These are phyloP conservation scores for Pollenia amentaria DNA, from an alignment of 2,888 invertebrate species.

Conservation along the genomic window DNA sequence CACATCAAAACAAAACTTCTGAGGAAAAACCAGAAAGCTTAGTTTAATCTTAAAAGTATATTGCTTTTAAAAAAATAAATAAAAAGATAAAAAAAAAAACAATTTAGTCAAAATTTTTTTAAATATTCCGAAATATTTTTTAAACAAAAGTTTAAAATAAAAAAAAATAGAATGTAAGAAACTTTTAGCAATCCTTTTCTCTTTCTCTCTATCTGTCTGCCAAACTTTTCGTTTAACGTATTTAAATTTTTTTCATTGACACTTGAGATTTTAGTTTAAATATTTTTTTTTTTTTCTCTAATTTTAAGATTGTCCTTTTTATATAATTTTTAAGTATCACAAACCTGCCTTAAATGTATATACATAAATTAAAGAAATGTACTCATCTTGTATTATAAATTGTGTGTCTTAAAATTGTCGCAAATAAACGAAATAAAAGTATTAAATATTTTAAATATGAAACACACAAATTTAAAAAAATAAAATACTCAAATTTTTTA, in stretches of 20 bases:
- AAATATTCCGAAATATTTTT: constrained; percentile 3
- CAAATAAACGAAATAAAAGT: constrained; percentile 45
- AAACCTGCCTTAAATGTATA: constrained; percentile 46
- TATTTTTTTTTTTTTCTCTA: constrained; percentile 40
- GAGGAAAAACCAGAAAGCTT: constrained; percentile 19
- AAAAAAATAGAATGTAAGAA: constrained; percentile 39
- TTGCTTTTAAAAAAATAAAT: neutral
- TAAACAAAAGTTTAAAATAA: neutral
- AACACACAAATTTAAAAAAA: constrained; percentile 13
- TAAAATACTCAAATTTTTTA: constrained; percentile 60
- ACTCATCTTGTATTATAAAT: constrained; percentile 27
- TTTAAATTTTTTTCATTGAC: neutral
- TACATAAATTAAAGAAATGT: constrained; percentile 39
- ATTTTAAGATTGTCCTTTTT: constrained; percentile 57
- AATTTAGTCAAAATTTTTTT: constrained; percentile 71
- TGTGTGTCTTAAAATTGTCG: constrained; percentile 34
- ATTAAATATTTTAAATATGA: constrained; percentile 48
- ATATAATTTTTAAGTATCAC: constrained; percentile 60
- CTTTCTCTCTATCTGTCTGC: neutral
- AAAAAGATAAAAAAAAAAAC: constrained; percentile 3
- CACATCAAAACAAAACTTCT: constrained; percentile 37
- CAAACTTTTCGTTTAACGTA: neutral
- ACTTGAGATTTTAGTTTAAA: constrained; percentile 35
- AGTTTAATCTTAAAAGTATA: constrained; percentile 35
- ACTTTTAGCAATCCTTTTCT: neutral